phyloP scores from a whole-genome alignment of 2,888 invertebrate genomes.

The Subacronicta megacephala region DNA sequence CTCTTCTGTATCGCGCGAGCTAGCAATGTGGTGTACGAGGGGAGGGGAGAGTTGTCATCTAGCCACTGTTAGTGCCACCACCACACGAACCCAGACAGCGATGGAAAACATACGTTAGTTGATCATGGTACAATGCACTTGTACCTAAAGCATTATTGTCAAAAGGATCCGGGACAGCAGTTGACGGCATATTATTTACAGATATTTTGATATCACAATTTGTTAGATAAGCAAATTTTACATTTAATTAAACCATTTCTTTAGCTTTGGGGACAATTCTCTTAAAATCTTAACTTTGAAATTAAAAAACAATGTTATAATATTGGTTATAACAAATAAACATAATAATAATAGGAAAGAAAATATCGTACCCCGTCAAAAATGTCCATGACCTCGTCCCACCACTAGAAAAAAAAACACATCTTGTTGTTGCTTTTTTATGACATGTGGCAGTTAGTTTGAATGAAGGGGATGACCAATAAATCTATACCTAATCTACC shows the following conservation, averaged over 20 bases:
- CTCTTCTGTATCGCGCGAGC: slow-evolving; percentile 92
- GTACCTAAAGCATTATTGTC: slow-evolving; percentile 12
- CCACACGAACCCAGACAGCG: slow-evolving; percentile 69
- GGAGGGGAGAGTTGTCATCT: slow-evolving; percentile 93
- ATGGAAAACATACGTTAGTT: slow-evolving; percentile 78
- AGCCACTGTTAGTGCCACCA: slow-evolving; percentile 91
- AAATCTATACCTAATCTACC: slow-evolving; percentile 5
- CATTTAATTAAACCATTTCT: not conserved
- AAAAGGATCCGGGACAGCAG: slow-evolving; percentile 23
- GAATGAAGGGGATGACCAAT: slow-evolving; percentile 14
- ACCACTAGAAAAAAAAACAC: slow-evolving; percentile 94
- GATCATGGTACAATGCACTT: slow-evolving; percentile 54
- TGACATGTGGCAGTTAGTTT: slow-evolving; percentile 49
- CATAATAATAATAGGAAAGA: slow-evolving; percentile 78
- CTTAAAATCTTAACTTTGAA: no score
- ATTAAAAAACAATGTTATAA: no score
- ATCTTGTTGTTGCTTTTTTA: slow-evolving; percentile 69
- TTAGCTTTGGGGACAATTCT: no score
- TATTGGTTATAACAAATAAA: slow-evolving; percentile 74
- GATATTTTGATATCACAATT: slow-evolving; percentile 12
- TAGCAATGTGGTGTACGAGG: slow-evolving; percentile 92
- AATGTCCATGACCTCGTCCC: slow-evolving; percentile 99
- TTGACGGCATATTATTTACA: slow-evolving; percentile 39
- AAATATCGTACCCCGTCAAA: slow-evolving; percentile 96
- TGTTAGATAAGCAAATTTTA: slow-evolving; percentile 24